These are phyloP conservation scores for Rhizoglyphus robini DNA, from an alignment of 1,140 invertebrate genomes.

Conservation along the genomic window DNA sequence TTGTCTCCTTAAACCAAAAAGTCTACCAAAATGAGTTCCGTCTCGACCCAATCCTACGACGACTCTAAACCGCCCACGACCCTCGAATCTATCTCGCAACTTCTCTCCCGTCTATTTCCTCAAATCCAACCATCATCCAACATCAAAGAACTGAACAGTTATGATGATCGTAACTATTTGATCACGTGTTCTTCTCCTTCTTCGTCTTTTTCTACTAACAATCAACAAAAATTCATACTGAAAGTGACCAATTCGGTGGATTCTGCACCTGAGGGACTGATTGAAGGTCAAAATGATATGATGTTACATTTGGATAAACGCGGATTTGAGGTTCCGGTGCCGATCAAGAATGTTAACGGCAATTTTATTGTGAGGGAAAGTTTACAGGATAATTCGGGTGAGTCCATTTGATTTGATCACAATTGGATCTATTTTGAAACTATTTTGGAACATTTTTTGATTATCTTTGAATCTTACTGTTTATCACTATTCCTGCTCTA, in stretches of 20 bases:
- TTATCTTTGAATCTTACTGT: no score
- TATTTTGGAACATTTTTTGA: no score
- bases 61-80: not conserved
- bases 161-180: constrained; percentile 20
- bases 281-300: constrained; percentile 19
- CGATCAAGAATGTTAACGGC: not conserved
- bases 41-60: no score
- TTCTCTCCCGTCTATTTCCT: not conserved
- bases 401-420: no score
- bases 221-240: not conserved
- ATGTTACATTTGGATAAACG: not conserved
- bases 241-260: constrained; percentile 9
- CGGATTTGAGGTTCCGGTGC: not conserved
- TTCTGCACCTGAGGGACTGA: not conserved
- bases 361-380: not conserved
- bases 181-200: no score
- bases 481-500: not conserved
- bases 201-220: not conserved
- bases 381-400: no score
- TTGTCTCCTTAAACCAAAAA: no score
- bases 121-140: not conserved
- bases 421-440: no score
- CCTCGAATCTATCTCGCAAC: not conserved
- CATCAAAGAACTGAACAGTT: constrained; percentile 16
- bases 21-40: no score